These are phyloP conservation scores for Aspidiotus rigidus DNA, from an alignment of 2,888 invertebrate species.

Conservation along the genomic window DNA sequence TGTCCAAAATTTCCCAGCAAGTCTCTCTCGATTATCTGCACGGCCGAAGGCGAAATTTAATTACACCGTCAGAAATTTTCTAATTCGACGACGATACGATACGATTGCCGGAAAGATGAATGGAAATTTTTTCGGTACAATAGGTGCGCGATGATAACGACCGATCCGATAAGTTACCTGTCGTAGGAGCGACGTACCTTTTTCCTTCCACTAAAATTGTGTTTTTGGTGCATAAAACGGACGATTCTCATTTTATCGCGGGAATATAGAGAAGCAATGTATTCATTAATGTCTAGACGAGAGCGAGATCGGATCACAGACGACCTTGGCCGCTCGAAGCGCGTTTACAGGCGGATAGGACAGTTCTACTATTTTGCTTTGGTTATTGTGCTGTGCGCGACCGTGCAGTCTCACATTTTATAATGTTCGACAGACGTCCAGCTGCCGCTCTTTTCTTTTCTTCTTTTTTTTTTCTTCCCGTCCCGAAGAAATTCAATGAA, in stretches of 20 bases:
- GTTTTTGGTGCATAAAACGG: background rate
- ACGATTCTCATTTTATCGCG: background rate
- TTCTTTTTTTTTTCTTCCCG: no score
- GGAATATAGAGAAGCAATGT: background rate
- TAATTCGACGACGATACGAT: no score
- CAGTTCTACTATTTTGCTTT: constrained; percentile 2
- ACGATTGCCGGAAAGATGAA: no score
- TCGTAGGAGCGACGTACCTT: background rate
- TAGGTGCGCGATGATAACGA: background rate
- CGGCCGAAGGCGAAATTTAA: no score
- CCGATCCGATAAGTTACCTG: background rate
- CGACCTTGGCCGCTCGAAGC: constrained; percentile 20
- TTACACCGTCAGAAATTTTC: no score
- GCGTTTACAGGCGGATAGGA: constrained; percentile 4
- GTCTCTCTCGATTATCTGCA: no score
- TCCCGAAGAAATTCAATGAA: no score
- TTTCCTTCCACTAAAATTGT: background rate
- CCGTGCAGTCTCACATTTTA: constrained; percentile 1
- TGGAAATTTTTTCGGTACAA: no score
- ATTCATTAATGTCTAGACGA: constrained; percentile 30
- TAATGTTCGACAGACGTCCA: constrained; percentile 1
- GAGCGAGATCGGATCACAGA: constrained; percentile 26
- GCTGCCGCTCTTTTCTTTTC: background rate
- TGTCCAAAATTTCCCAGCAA: no score
- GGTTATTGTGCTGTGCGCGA: constrained; percentile 1